Evolutionary conservation across 92 coral and sea anemone species (phyloP).

Genomic region (Zoanthus gigantus): DNA sequence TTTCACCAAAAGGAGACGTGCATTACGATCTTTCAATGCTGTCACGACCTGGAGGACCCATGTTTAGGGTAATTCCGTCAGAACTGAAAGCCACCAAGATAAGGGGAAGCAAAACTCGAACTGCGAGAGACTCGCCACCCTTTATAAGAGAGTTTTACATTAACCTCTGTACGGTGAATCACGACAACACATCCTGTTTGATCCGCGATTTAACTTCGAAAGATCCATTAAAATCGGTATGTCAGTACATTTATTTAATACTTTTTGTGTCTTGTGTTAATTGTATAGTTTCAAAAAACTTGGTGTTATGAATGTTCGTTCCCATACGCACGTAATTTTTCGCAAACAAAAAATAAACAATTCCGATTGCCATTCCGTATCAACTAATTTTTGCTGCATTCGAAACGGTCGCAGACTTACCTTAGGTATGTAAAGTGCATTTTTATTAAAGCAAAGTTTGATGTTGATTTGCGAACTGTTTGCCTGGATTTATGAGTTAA

Average conservation of each 20-base stretch:
- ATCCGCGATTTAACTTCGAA: neutral
- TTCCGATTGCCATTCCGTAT: too few species aligned
- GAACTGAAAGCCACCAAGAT: slow-evolving; percentile 5
- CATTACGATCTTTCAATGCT: slow-evolving; percentile 70
- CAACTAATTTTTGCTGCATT: too few species aligned
- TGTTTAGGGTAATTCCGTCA: slow-evolving; percentile 66
- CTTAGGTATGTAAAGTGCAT: too few species aligned
- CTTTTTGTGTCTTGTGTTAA: neutral
- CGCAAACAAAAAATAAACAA: too few species aligned
- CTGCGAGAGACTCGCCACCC: slow-evolving; percentile 57
- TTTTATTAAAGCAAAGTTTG: too few species aligned
- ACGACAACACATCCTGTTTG: slow-evolving; percentile 81
- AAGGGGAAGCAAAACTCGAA: neutral
- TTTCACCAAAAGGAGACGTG: slow-evolving; percentile 43
- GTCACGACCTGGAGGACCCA: slow-evolving; percentile 80
- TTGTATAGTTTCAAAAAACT: too few species aligned
- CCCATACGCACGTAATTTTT: too few species aligned
- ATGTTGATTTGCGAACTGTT: too few species aligned
- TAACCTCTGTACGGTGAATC: slow-evolving; percentile 76
- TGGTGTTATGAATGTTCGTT: too few species aligned
- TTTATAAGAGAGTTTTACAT: slow-evolving; percentile 42
- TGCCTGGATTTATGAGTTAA: too few species aligned
- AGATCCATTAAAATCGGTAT: slow-evolving; percentile 18
- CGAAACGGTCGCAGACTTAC: too few species aligned
- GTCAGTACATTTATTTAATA: neutral